Evolutionary conservation across 2,113 vertebrate species (phyloP).

Genomic region (Ameiurus melas): DNA sequence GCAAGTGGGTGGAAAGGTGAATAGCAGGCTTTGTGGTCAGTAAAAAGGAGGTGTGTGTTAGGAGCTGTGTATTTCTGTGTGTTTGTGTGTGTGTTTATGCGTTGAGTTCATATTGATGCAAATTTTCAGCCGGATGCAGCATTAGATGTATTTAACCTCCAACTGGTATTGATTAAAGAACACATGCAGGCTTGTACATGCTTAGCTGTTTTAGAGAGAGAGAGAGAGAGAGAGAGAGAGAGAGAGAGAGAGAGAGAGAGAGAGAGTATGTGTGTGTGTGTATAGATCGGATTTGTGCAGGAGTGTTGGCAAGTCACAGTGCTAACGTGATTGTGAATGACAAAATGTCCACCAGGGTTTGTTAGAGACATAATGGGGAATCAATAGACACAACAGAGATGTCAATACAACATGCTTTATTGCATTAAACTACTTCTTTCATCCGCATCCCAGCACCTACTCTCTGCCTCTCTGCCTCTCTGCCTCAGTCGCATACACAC

Average conservation of each 20-base stretch:
- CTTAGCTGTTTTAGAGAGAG: slow-evolving; percentile 24
- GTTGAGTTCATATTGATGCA: slow-evolving; percentile 53
- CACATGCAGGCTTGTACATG: slow-evolving; percentile 32
- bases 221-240: slow-evolving; percentile 16
- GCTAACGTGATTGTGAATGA: slow-evolving; percentile 80
- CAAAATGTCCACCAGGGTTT: slow-evolving; percentile 80
- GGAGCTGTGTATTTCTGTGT: slow-evolving; percentile 52
- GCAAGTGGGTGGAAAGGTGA: slow-evolving; percentile 29
- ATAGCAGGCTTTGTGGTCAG: slow-evolving; percentile 66
- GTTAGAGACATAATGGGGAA: slow-evolving; percentile 82
- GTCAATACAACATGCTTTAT: slow-evolving; percentile 83
- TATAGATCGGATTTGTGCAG: slow-evolving; percentile 70
- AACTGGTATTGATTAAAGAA: slow-evolving; percentile 70
- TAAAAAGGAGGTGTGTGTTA: slow-evolving; percentile 36
- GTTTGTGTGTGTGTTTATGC: slow-evolving; percentile 38
- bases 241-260: too few relatives aligned
- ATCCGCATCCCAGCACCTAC: slow-evolving; percentile 58
- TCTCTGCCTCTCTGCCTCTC: slow-evolving; percentile 15
- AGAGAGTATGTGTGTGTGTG: slow-evolving; percentile 42
- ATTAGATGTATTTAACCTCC: slow-evolving; percentile 73
- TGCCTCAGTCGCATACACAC: slow-evolving; percentile 36
- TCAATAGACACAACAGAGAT: slow-evolving; percentile 82
- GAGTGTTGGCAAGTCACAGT: slow-evolving; percentile 66
- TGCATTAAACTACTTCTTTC: slow-evolving; percentile 75
- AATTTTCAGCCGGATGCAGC: slow-evolving; percentile 68